Evolutionary conservation across 2,113 vertebrate genomes (phyloP).

Genomic region (Gasterosteus aculeatus): DNA sequence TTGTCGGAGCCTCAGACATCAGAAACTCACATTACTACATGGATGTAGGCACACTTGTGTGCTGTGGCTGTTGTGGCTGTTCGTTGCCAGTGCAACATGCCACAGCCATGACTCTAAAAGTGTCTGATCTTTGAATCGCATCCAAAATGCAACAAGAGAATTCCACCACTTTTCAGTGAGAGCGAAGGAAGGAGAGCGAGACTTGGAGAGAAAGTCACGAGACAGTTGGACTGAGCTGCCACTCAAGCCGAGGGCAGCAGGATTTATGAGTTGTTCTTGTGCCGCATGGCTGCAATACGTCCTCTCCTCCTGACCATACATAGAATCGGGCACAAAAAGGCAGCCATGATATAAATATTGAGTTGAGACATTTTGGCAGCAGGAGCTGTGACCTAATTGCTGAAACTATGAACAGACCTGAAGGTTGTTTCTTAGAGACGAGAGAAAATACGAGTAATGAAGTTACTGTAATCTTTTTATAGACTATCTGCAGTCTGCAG

Average conservation of each 20-base stretch:
- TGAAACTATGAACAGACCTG: constrained; percentile 68
- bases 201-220: constrained; percentile 38
- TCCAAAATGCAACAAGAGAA: constrained; percentile 68
- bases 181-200: constrained; percentile 1
- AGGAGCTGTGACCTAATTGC: constrained; percentile 70
- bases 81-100: constrained; percentile 59
- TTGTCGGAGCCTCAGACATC: constrained; percentile 28
- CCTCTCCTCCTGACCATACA: constrained; percentile 78
- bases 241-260: constrained; percentile 66
- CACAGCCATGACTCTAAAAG: constrained; percentile 62
- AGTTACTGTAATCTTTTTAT: constrained; percentile 75
- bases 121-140: constrained; percentile 58
- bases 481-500: constrained; percentile 58
- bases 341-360: constrained; percentile 69
- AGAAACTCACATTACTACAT: constrained; percentile 33
- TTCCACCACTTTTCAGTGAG: constrained; percentile 63
- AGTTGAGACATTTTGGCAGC: constrained; percentile 73
- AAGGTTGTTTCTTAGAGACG: constrained; percentile 50
- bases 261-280: constrained; percentile 58
- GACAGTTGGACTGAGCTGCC: constrained; percentile 56
- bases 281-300: constrained; percentile 62
- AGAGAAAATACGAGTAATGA: constrained; percentile 52
- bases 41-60: not conserved
- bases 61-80: constrained; percentile 21
- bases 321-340: constrained; percentile 71